Evolutionary conservation across 2,113 vertebrate species (phyloP), one percentile per base, ranked within the genome.

Genomic region (Microtus montanus): DNA sequence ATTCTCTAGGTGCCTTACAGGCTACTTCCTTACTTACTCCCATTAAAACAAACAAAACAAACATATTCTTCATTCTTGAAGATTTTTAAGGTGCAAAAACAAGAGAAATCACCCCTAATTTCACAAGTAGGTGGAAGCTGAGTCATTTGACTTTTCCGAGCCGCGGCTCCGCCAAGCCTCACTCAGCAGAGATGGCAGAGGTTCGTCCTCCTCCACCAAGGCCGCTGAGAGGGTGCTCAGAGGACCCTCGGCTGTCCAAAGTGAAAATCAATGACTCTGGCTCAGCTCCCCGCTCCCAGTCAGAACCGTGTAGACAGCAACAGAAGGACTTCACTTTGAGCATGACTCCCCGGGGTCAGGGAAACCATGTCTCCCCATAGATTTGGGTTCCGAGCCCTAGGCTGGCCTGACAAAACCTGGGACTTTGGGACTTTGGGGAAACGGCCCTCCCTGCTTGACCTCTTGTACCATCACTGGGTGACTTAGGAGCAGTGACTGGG

Each of bases 111-210:
- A 15, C n/a, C 17, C 6, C 11, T 44, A n/a, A 66, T 2, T 77
- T 78, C 38, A 47, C 19, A 28, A 95, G 88, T n/a, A 47, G 2
- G 13, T 35, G 92, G 74, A 66, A 13, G 41, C 47, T 26, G n/a
- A 38, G 1, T 63, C 44, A 4, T 49, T 79, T 78, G 61, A 28
- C 26, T 41, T 44, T 44, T 77, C 64, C 38, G 77, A 74, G 38
- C 6, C 0, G 28, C 2, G 17, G 0, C 0, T n/a, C 89, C 38
- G 7, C 0, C 66, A 2, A 0, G 24, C 77, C 44, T 63, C 33
- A 44, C 74, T 17, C 10, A 7, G 52, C 30, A 41, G n/a, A 61
- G 20, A 58, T 12, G 24, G 24, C 49, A 28, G 61, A 95, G 22
- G 13, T 63, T 73, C 35, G 26, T 47, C 86, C 26, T 61, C 19